A percentile compares a stretch with the other conserved stretches of the same genome.
Conservation (phyloP, 2,888 invertebrate species). For the Cataglyphis albicans region DNA sequence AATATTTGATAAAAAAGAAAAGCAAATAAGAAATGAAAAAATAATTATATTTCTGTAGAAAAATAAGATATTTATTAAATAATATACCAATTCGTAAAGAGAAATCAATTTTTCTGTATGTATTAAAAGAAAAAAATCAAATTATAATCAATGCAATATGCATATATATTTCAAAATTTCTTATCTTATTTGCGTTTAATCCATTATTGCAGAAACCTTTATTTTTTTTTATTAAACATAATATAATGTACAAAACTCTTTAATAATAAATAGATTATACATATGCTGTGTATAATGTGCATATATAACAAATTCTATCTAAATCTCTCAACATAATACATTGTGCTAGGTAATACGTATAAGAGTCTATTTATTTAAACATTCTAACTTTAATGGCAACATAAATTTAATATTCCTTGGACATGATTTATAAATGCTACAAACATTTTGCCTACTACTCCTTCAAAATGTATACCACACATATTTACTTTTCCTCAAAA, state of each 20-base stretch:
- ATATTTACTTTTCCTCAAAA: not conserved
- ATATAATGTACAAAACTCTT: not conserved
- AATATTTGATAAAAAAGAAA: not conserved
- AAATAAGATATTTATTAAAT: not conserved
- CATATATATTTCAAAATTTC: not conserved
- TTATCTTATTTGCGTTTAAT: not conserved
- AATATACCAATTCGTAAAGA: not conserved
- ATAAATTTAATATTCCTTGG: not conserved
- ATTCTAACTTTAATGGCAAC: not conserved
- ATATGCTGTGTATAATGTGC: not conserved
- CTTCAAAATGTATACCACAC: not conserved
- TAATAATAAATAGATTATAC: not conserved
- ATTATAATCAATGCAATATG: not conserved
- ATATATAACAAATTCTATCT: not conserved
- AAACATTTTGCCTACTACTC: not conserved
- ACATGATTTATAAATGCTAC: not conserved
- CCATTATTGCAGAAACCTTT: not conserved
- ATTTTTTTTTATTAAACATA: not conserved
- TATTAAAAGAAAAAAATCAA: not conserved
- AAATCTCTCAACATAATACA: constrained; percentile 25
- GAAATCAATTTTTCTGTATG: not conserved
- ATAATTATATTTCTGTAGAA: not conserved
- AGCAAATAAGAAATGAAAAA: not conserved
- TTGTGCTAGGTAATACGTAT: not conserved
- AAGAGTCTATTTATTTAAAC: constrained; percentile 29